A percentile compares a stretch with the other conserved stretches of the same genome.
Conservation (phyloP, 2,797 vertebrate species). For the Phylloscopus collybita region DNA sequence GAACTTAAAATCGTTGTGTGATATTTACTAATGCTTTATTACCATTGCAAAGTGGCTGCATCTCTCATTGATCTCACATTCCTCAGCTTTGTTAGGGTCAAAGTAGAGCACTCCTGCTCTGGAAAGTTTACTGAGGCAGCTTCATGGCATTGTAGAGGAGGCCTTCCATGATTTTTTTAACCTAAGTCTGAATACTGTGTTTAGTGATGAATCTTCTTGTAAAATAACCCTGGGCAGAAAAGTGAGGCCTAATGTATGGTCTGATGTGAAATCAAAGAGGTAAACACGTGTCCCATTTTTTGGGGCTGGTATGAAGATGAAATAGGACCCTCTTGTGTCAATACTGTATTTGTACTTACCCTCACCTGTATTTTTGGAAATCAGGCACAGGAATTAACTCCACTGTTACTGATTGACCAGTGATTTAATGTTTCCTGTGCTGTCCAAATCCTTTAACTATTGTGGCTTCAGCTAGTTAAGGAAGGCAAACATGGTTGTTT, state of each 20-base stretch:
- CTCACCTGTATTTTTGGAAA: background rate
- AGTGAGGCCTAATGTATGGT: rapidly evolving
- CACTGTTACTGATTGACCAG: background rate
- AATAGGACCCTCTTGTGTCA: background rate
- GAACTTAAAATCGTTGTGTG: background rate
- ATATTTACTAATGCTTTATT: background rate
- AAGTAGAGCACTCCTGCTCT: background rate
- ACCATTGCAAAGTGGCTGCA: background rate
- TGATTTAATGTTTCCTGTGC: slow-evolving; percentile 28
- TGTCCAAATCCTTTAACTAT: slow-evolving; percentile 15
- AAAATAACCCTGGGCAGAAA: background rate
- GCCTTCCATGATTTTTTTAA: background rate
- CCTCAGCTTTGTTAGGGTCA: background rate
- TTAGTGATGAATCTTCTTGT: background rate
- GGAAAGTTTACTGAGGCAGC: background rate
- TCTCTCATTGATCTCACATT: background rate
- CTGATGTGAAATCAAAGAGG: background rate
- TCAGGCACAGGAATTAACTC: background rate
- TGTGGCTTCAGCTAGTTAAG: background rate
- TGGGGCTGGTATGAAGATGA: background rate
- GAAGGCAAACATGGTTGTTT: background rate
- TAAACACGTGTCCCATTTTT: background rate
- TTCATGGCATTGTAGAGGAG: background rate
- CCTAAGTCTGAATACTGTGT: background rate
- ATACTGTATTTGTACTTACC: background rate